Base-by-base conservation (phyloP, 1,140 invertebrate species). In the Brachionus plicatilis region DNA sequence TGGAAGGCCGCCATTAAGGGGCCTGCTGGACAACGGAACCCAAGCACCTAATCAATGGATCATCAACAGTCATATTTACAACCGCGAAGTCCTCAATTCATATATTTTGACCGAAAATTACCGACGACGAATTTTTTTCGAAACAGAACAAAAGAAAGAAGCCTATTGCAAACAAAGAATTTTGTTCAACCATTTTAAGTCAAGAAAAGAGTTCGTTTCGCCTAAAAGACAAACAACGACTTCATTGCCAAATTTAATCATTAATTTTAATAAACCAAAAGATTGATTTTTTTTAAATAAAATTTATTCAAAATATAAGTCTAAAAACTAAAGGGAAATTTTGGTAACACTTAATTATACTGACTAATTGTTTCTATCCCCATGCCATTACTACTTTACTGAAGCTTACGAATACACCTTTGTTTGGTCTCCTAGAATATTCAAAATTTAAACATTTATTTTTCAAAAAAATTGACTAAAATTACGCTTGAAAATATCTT, bases 331-430 rank as follows among this genome's bases (percentile, higher is more conserved):
- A 75, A 37, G 66, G 27, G 27, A 17, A 68, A 9, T 33, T 33
- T 70, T 43, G 43, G 43, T 78, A 29, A 43, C 41, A 78, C 12
- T 47, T 78, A 29, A 78, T 43, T 43, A 78, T 45, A 11, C 20
- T 56, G 43, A 43, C 29, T 43, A 47, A 50, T 14, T n/a, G 9
- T 45, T 43, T 78, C 75, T 78, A 80, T n/a, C 75, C 86, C 88
- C 88, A 90, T 1, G 87, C 88, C 89, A 90, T 90, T 7, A 90
- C 88, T 8, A 89, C 86, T 84, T 90, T 90, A 86, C 88, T 89
- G 85, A 88, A 90, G 20, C 88, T 87, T 47, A 90, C 88, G 87
- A 90, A 90, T 5, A 89, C 89, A 37, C 88, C 89, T 86, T 89
- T 89, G 85, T 87, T 89, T 20, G 88, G 87, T 87, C 89, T 89